Conservation (phyloP, 2,888 invertebrate species). For the Cyclophora albipunctata region DNA sequence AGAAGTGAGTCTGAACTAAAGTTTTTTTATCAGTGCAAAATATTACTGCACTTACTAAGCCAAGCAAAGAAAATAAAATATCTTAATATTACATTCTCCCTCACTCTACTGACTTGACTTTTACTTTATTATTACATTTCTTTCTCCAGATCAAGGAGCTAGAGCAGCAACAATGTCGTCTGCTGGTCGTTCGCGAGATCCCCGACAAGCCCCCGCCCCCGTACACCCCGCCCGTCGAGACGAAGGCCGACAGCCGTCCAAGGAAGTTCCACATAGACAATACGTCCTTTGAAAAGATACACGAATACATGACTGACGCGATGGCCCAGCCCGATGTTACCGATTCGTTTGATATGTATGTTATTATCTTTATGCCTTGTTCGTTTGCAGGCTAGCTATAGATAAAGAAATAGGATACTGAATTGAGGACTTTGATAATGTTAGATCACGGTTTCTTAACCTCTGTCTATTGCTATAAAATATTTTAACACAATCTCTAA, state of each 20-base stretch:
- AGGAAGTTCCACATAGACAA: constrained; percentile 39
- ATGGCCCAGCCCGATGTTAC: constrained; percentile 16
- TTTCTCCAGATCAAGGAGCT: constrained; percentile 56
- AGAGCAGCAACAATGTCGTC: constrained; percentile 57
- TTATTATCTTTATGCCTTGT: neutral
- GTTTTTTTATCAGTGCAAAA: neutral
- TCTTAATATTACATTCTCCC: no score
- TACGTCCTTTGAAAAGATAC: constrained; percentile 32
- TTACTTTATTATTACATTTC: no score
- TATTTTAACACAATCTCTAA: no score
- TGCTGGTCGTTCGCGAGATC: constrained; percentile 61
- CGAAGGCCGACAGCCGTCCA: constrained; percentile 28
- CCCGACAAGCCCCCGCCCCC: constrained; percentile 70
- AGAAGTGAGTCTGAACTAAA: constrained; percentile 39
- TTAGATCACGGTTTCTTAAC: no score
- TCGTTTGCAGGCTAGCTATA: no score
- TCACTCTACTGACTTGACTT: no score
- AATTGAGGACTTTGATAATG: no score
- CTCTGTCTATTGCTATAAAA: no score
- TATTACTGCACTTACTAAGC: no score
- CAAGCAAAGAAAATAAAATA: no score
- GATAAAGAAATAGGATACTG: no score
- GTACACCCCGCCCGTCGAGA: constrained; percentile 55
- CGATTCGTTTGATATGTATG: constrained; percentile 40
- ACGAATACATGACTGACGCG: constrained; percentile 22